Conservation (phyloP, 53 echinoderm and acorn worm species). For the Astropecten irregularis region DNA sequence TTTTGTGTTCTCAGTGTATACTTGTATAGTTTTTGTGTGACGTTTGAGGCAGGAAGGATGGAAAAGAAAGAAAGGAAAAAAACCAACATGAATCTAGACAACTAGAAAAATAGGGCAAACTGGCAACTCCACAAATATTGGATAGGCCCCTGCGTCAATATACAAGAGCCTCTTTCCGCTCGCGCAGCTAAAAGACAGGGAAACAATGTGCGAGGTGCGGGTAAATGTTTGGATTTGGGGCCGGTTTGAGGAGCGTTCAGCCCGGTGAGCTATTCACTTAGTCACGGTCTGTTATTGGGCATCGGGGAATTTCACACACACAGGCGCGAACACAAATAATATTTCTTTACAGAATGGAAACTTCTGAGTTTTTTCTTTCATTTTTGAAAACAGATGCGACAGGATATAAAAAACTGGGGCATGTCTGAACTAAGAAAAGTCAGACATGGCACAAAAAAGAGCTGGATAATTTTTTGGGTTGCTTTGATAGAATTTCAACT, state of each 20-base stretch:
- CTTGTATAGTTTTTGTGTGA: conserved; percentile 32
- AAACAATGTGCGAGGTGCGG: conserved; percentile 1
- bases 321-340: too few relatives aligned
- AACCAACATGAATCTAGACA: too few relatives aligned
- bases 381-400: conserved; percentile 7
- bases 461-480: not conserved
- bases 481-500: too few relatives aligned
- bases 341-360: not conserved
- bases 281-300: conserved; percentile 43
- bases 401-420: conserved; percentile 24
- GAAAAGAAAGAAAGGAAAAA: too few relatives aligned
- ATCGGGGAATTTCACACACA: too few relatives aligned
- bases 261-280: not conserved
- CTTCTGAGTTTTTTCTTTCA: not conserved
- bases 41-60: too few relatives aligned
- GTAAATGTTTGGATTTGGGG: conserved; percentile 21
- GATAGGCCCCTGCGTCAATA: conserved; percentile 17
- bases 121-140: conserved; percentile 58
- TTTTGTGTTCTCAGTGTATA: conserved; percentile 50
- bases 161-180: conserved; percentile 11
- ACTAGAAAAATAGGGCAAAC: conserved; percentile 52
- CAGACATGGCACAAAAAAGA: not conserved
- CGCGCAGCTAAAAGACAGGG: not conserved
- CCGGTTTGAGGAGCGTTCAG: not conserved
- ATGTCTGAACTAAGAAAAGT: not conserved